These are phyloP conservation scores for Dysdera silvatica DNA, from an alignment of 1,140 invertebrate species.

Conservation along the genomic window DNA sequence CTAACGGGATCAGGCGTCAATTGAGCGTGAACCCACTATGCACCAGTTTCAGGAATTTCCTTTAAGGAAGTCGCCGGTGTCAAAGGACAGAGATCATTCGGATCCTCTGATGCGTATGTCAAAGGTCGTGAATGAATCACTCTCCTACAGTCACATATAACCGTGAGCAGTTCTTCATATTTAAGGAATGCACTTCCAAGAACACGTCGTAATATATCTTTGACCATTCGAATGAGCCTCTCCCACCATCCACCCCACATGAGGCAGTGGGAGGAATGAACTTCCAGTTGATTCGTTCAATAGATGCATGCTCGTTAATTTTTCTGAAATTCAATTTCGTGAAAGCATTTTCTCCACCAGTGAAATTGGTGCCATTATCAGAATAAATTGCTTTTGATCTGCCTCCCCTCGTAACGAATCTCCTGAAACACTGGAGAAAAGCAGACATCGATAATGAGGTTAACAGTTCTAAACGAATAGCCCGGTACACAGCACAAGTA, in stretches of 20 bases:
- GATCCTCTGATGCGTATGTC: neutral
- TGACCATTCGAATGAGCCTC: neutral
- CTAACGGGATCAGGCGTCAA: too few species aligned
- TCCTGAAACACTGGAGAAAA: slow-evolving; percentile 39
- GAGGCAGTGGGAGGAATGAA: neutral
- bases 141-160: neutral
- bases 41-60: too few species aligned
- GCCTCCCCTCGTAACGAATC: slow-evolving; percentile 43
- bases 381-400: slow-evolving; percentile 35
- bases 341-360: slow-evolving; percentile 25
- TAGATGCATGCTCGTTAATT: neutral
- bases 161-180: slow-evolving; percentile 1
- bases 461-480: slow-evolving; percentile 39
- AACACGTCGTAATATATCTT: neutral
- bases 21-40: too few species aligned
- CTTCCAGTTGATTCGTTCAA: neutral
- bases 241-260: slow-evolving; percentile 7
- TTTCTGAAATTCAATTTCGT: neutral
- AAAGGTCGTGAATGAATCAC: neutral
- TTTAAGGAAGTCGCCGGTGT: neutral
- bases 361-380: slow-evolving; percentile 44
- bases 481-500: neutral
- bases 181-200: neutral
- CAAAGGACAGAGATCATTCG: neutral
- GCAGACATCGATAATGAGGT: slow-evolving; percentile 38